These are phyloP conservation scores for Formicarius rufipectus DNA, from an alignment of 2,113 vertebrate genomes.

Conservation along the genomic window DNA sequence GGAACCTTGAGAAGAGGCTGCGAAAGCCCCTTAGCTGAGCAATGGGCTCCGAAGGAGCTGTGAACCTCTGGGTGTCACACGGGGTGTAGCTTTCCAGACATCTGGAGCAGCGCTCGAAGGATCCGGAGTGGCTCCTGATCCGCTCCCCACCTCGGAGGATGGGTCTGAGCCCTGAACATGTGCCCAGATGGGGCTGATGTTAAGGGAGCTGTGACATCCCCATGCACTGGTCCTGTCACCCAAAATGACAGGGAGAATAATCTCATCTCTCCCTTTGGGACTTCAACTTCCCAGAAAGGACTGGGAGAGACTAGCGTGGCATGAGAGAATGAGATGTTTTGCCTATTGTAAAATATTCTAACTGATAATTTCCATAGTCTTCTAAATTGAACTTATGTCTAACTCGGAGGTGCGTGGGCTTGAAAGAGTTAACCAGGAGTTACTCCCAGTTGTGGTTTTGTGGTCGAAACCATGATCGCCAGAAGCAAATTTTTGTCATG, in stretches of 20 bases:
- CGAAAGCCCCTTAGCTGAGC: neutral
- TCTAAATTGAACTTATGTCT: neutral
- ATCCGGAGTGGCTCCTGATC: neutral
- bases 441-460: slow-evolving; percentile 82
- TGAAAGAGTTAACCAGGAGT: slow-evolving; percentile 80
- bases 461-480: slow-evolving; percentile 86
- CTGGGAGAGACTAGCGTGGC: neutral
- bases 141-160: neutral
- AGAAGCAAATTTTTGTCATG: slow-evolving; percentile 85
- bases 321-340: slow-evolving; percentile 1
- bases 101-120: neutral
- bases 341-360: slow-evolving; percentile 18
- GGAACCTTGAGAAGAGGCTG: neutral
- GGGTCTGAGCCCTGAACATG: neutral
- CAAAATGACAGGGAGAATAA: neutral
- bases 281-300: neutral
- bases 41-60: neutral
- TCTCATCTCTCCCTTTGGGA: neutral
- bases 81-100: neutral
- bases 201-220: neutral
- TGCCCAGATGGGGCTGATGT: neutral
- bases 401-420: slow-evolving; percentile 32
- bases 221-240: neutral
- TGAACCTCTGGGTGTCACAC: neutral
- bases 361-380: slow-evolving; percentile 27